Evolutionary conservation across 1,140 invertebrate species (phyloP), one percentile per base, ranked within the genome.

Genomic region (Drosophila gunungcola): DNA sequence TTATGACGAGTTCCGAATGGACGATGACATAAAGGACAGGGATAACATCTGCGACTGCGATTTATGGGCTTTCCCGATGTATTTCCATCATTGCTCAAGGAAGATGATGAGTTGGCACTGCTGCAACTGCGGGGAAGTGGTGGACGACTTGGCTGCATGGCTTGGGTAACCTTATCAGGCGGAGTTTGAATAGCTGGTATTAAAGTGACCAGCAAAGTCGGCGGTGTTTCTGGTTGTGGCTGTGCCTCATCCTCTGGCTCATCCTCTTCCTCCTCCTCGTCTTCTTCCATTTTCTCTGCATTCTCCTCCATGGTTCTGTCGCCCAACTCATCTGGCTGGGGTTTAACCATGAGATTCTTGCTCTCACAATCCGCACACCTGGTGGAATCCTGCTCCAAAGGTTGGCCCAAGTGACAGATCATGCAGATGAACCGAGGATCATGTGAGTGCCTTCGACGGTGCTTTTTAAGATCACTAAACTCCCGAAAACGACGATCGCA

Each of bases 401-500:
- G 91, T 29, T 67, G 32, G 2, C 80, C 68, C 29, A 61, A 11
- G 13, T 73, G 83, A 48, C 91, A 92, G 48, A 92, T 86, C 91
- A 92, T 92, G 82, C 96, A 96, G 12, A 94, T 93, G 85, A 95
- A 96, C 6, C 94, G 93, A 13, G 93, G 92, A 61, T 94, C 93
- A 16, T 94, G 93, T 0, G 93, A 93, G 74, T 95, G 94, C 5
- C 92, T 93, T 4, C 93, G 75, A 4, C 93, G 91, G 79, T 95
- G 94, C 52, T 93, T 92, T 4, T 92, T 92, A 2, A 94, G 70
- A 54, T 94, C 93, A 16, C 92, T 93, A 51, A 92, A 93, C 49
- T 94, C 94, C 2, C 94, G 93, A 83, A 95, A 95, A 9, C 93
- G 93, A 13, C 94, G 93, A 1, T 93, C 93, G 80, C 95, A 95